Conservation (phyloP, 2,888 invertebrate species). For the Campoletis raptor region DNA sequence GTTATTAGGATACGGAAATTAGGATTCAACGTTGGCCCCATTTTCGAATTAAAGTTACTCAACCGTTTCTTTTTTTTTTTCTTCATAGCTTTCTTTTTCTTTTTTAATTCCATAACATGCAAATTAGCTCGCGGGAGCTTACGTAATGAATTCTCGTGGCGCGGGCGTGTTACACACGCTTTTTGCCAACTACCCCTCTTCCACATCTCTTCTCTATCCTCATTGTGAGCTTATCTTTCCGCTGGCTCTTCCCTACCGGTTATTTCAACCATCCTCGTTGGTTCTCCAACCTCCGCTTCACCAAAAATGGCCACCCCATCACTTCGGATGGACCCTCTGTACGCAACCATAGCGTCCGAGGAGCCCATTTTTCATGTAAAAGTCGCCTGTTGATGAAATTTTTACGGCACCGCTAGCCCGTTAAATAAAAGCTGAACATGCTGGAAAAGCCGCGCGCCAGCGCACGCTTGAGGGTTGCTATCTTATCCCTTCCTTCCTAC, state of each 20-base stretch:
- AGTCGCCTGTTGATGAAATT: slow-evolving; percentile 76
- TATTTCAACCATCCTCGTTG: slow-evolving; percentile 22
- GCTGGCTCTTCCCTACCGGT: slow-evolving; percentile 35
- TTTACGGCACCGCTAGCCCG: slow-evolving; percentile 69
- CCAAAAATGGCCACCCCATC: slow-evolving; percentile 45
- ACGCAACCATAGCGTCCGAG: slow-evolving; percentile 47
- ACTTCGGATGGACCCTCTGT: slow-evolving; percentile 31
- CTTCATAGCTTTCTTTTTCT: background rate
- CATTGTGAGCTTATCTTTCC: slow-evolving; percentile 32
- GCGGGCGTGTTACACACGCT: slow-evolving; percentile 72
- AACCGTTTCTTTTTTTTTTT: slow-evolving; percentile 65
- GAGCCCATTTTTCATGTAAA: slow-evolving; percentile 69
- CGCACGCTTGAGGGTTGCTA: slow-evolving; percentile 47
- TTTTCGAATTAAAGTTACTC: slow-evolving; percentile 75
- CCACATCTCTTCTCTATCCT: slow-evolving; percentile 23
- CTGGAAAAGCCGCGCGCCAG: slow-evolving; percentile 53
- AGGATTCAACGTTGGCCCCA: slow-evolving; percentile 74
- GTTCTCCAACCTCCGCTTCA: slow-evolving; percentile 17
- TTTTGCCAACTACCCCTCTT: slow-evolving; percentile 58
- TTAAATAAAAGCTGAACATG: slow-evolving; percentile 69
- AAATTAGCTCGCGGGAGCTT: slow-evolving; percentile 74
- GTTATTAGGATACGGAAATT: slow-evolving; percentile 73
- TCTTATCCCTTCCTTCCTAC: slow-evolving; percentile 28
- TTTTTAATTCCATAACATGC: slow-evolving; percentile 79
- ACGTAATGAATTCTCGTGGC: slow-evolving; percentile 78